A percentile compares a stretch with the other conserved stretches of the same genome.
Evolutionary conservation across 2,888 invertebrate species (phyloP).

Genomic region (Rhodophaea formosa): DNA sequence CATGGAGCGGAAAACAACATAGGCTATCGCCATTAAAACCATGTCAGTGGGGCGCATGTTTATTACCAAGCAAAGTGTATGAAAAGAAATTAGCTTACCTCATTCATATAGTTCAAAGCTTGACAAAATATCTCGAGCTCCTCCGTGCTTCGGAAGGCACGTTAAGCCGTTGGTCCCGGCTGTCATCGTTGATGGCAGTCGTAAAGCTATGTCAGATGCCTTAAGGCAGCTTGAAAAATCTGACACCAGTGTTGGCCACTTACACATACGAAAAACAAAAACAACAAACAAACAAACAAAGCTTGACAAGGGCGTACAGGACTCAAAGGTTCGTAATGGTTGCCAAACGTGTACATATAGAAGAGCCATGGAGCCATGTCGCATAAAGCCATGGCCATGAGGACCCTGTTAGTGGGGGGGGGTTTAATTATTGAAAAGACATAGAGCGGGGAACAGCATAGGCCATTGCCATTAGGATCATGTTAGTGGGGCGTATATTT

Average conservation of each 20-base stretch:
- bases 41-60: conserved; percentile 97
- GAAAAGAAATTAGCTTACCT: too few relatives aligned
- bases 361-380: conserved; percentile 97
- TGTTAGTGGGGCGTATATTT: conserved; percentile 97
- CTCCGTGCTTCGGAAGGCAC: too few relatives aligned
- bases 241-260: too few relatives aligned
- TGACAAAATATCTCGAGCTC: too few relatives aligned
- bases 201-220: too few relatives aligned
- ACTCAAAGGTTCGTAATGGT: conserved; percentile 90
- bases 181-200: too few relatives aligned
- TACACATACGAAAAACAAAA: too few relatives aligned
- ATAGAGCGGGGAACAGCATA: conserved; percentile 94
- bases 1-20: conserved; percentile 95
- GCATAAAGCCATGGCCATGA: conserved; percentile 97
- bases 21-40: conserved; percentile 96
- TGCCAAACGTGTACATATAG: conserved; percentile 94
- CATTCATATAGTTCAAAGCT: conserved; percentile 89
- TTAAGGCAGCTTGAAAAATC: too few relatives aligned
- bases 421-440: too few relatives aligned
- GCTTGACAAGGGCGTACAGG: conserved; percentile 87
- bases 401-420: conserved; percentile 94
- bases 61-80: too few relatives aligned
- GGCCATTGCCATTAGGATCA: conserved; percentile 96
- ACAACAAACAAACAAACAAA: too few relatives aligned
- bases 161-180: too few relatives aligned